Evolutionary conservation across 1,140 invertebrate species (phyloP).

Genomic region (Drosophila virilis): DNA sequence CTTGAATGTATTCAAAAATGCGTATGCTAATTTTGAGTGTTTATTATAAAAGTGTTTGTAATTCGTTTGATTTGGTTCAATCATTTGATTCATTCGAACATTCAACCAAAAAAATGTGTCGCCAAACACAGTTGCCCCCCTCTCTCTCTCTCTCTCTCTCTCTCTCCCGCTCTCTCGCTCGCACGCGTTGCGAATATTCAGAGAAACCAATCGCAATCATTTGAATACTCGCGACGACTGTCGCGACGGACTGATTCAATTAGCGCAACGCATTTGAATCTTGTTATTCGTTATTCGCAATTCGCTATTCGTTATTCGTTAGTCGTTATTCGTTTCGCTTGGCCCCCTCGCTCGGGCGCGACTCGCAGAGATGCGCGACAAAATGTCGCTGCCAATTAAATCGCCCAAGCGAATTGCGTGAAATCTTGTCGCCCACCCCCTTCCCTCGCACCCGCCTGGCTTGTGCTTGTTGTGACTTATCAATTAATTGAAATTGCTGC

Average conservation of each 20-base stretch:
- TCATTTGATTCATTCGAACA: slow-evolving; percentile 3
- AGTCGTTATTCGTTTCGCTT: background rate
- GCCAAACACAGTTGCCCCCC: background rate
- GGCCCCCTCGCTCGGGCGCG: background rate
- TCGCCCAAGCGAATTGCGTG: slow-evolving; percentile 66
- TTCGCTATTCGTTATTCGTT: background rate
- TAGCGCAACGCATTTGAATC: slow-evolving; percentile 49
- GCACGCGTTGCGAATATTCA: background rate
- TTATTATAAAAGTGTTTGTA: background rate
- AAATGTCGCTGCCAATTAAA: slow-evolving; percentile 77
- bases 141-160: background rate
- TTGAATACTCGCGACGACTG: background rate
- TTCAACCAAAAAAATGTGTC: no score
- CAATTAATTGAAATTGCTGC: slow-evolving; percentile 81
- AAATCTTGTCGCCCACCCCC: slow-evolving; percentile 47
- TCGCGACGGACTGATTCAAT: slow-evolving; percentile 40
- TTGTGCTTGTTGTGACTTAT: slow-evolving; percentile 56
- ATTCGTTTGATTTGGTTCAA: slow-evolving; percentile 16
- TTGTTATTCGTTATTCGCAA: slow-evolving; percentile 34
- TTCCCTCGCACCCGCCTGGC: background rate
- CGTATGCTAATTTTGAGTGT: background rate
- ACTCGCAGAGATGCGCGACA: slow-evolving; percentile 37
- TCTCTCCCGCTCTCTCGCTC: background rate
- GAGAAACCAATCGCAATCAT: no score
- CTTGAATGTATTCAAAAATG: no score